Base-by-base conservation (phyloP, 1,140 invertebrate species). In the Sinella curviseta region DNA sequence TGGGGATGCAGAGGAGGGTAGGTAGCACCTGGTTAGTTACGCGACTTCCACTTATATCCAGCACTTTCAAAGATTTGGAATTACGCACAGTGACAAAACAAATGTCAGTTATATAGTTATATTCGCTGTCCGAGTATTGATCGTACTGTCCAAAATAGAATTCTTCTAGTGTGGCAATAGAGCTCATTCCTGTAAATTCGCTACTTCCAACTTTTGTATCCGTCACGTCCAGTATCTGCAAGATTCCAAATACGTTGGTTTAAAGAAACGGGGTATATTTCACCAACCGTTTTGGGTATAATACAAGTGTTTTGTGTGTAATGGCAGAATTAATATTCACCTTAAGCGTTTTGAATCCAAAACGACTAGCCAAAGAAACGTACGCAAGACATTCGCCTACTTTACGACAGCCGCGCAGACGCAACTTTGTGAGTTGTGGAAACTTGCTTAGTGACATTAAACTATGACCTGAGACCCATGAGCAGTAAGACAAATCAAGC, bases 371-470 rank as follows among this genome's bases (percentile, higher is more conserved):
- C 55, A 94, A 89, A 83, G 92, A 92, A 20, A 90, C 90, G 85
- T 94, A 94, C 0, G 92, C 92, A 20, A 93, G 90, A 85, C 92
- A 93, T 84, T 93, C 92, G 28, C 89, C 88, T 76, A 94, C 85
- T 77, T 89, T 87, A 70, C 86, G 85, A 85, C 92, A 93, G 4
- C 91, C 90, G 79, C 90, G 86, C 34, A 92, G 83, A 81, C 88
- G 86, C 1, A 94, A 86, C 76, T 89, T 88, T 36, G 88, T 88
- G 3, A 94, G 86, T 31, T 87, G 85, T 1, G 88, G 86, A 82
- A 92, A 85, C 88, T 94, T 93, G 84, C 92, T 93, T 0, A 94
- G 87, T 30, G 90, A 89, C 85, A 94, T 86, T 12, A 93, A 86
- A 17, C 90, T 90, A 82, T 93, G 91, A 0, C 91, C 89, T 74